Base-by-base conservation (phyloP, 2,797 vertebrate genomes). In the Novumbra hubbsi region DNA sequence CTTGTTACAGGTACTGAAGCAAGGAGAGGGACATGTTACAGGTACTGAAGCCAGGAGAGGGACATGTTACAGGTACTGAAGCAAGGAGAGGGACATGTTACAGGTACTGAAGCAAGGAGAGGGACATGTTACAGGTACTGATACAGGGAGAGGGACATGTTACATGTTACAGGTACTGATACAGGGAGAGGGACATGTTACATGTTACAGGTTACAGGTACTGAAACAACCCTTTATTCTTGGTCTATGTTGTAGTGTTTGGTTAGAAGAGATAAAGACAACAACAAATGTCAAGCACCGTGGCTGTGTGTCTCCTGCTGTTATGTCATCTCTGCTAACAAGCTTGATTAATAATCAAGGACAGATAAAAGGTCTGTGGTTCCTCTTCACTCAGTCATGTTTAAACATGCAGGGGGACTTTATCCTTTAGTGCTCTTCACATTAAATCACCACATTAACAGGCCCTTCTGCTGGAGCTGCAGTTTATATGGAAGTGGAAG, bases 41-140 rank as follows among this genome's bases (percentile, higher is more conserved):
- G 74, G 67, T 73, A 4, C 34, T 76, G 82, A 86, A 84, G 73
- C 81, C 76, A 75, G 52, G 41, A 34, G 41, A 45, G 41, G 9
- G 11, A 45, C 41, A 45, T 45, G 9, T 45, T 45, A 45, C 41
- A 45, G 41, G 41, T 45, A 45, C 41, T 45, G 19, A 32, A 66
- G 14, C n/a, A 24, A 1, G 41, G 41, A 34, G 41, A 45, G 41
- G 9, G 11, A 45, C 41, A 45, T 45, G 9, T 45, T 45, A 45
- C 41, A 45, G 41, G 41, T 45, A 45, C 41, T 45, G 19, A 32
- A 66, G 14, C n/a, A 24, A 1, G 57, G 57, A 8, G 57, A 27
- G 41, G 9, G 11, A 45, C 41, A 45, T 45, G 9, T 45, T 45
- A 45, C 41, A 45, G 7, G 24, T 14, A 63, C 60, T 14, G 41